Base-by-base conservation (phyloP, 2,888 invertebrate genomes). In the Netelia melanura region DNA sequence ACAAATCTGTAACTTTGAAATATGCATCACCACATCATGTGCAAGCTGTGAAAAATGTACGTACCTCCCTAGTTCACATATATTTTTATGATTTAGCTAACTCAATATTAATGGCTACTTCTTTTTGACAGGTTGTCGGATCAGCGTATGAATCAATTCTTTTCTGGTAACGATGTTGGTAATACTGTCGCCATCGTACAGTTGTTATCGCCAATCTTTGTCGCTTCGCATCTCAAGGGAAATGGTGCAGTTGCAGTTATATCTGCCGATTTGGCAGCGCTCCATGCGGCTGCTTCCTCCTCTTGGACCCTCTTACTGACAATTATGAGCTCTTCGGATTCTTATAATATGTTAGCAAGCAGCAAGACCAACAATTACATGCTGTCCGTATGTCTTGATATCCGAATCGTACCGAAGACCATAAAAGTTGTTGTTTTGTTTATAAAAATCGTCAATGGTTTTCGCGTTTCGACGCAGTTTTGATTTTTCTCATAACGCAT, bases 221-320 rank as follows among this genome's bases (percentile, higher is more conserved):
- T 96, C 64, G 97, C 96, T 86, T 96, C 98, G 90, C 98, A 97
- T 92, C 95, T 97, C 81, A 97, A 96, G 94, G 97, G 97, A 54
- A 98, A 98, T 92, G 97, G 97, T 87, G 96, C 95, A 23, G 93
- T 95, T 14, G 95, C 97, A 0, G 95, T 95, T 72, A 96, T 97
- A 21, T 94, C 95, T 52, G 95, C 96, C 10, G 97, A 98, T 85
- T 94, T 96, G 62, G 97, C 96, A 68, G 94, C 95, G 82, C 94
- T 98, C 87, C 98, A 98, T 94, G 97, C 97, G 80, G 96, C 97
- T 52, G 98, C 99, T n/a, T 94, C 99, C 81, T 96, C 97, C 87
- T 96, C 98, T 3, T 99, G 99, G 99, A 97, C 97, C 86, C 95
- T 99, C 77, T 95, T 99, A 77, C 94, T 98, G 61, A 97, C 98